Evolutionary conservation across 1,140 invertebrate genomes (phyloP).

Genomic region (Laupala kohalensis): DNA sequence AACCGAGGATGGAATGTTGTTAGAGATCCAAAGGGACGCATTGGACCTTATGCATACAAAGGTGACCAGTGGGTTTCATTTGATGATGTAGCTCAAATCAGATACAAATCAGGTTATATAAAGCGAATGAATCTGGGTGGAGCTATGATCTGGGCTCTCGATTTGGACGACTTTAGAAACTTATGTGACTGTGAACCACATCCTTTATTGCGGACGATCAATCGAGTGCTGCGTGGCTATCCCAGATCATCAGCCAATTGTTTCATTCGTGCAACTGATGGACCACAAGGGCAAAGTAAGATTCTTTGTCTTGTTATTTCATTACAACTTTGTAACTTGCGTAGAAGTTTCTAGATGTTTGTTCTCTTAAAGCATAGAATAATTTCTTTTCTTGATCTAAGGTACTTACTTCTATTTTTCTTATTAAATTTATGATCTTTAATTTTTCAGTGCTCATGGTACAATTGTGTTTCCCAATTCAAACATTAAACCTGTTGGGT

Average conservation of each 20-base stretch:
- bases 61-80: constrained; percentile 54
- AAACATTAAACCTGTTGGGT: too few species aligned
- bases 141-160: constrained; percentile 79
- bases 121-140: constrained; percentile 53
- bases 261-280: constrained; percentile 5
- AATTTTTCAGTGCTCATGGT: neutral
- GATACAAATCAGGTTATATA: constrained; percentile 15
- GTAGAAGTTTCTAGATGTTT: neutral
- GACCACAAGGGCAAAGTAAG: neutral
- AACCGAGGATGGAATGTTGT: constrained; percentile 37
- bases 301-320: neutral
- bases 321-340: neutral
- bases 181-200: constrained; percentile 56
- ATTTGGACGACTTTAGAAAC: constrained; percentile 73
- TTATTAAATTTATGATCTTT: neutral
- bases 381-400: neutral
- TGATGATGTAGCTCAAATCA: constrained; percentile 44
- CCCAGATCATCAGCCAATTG: constrained; percentile 26
- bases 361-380: neutral
- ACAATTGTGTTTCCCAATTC: too few species aligned
- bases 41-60: constrained; percentile 45
- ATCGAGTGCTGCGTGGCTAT: constrained; percentile 53
- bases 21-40: constrained; percentile 35
- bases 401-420: neutral
- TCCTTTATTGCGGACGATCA: constrained; percentile 65